These are phyloP conservation scores for Seladonia tumulorum DNA, from an alignment of 2,888 invertebrate species.

Conservation along the genomic window DNA sequence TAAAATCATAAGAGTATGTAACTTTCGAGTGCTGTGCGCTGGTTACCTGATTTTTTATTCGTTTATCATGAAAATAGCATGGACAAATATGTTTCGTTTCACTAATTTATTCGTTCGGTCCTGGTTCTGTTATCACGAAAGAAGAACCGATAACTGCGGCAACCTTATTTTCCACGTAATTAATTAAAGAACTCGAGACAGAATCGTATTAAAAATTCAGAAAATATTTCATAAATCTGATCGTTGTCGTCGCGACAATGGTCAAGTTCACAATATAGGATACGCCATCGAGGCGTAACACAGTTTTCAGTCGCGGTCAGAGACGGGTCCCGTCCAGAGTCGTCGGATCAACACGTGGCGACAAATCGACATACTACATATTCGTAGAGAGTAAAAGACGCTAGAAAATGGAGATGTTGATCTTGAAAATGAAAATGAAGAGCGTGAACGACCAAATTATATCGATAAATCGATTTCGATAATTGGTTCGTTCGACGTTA, in stretches of 20 bases:
- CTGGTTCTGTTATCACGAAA: too few relatives aligned
- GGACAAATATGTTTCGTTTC: background rate
- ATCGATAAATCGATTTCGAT: too few relatives aligned
- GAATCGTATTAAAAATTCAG: background rate
- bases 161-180: background rate
- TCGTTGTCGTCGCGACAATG: background rate
- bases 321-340: background rate
- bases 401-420: background rate
- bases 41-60: background rate
- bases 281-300: background rate
- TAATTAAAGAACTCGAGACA: background rate
- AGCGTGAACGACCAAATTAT: too few relatives aligned
- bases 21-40: background rate
- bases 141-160: too few relatives aligned
- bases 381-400: too few relatives aligned
- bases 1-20: background rate
- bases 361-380: too few relatives aligned
- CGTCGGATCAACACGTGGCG: too few relatives aligned
- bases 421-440: too few relatives aligned
- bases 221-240: background rate
- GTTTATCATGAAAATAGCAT: background rate
- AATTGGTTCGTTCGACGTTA: too few relatives aligned
- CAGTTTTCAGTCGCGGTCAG: background rate
- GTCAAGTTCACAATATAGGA: background rate
- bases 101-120: too few relatives aligned